phyloP scores from a whole-genome alignment of 37 sponge, comb jelly and placozoan genomes.

The Agelas oroides region DNA sequence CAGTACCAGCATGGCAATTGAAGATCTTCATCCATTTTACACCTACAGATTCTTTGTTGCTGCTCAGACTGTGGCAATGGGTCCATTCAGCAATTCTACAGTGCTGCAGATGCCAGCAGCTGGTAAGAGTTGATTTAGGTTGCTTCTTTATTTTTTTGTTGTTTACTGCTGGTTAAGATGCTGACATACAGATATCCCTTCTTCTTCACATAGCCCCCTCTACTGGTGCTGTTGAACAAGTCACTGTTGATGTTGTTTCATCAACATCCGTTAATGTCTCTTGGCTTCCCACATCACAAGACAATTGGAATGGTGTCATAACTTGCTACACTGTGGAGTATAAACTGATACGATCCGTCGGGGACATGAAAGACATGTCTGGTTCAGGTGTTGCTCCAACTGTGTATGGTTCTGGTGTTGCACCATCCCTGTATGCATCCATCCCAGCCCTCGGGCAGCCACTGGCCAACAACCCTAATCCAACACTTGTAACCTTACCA shows the following conservation, averaged over 20 bases:
- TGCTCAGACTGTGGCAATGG: constrained; percentile 37
- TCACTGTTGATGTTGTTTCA: constrained; percentile 2
- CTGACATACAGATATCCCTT: no score
- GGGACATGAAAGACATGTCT: background rate
- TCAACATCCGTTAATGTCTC: constrained; percentile 8
- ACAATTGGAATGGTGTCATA: constrained; percentile 29
- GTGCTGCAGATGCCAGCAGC: background rate
- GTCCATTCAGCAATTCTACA: constrained; percentile 15
- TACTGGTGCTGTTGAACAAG: constrained; percentile 14
- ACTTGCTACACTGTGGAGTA: constrained; percentile 8
- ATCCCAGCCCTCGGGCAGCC: background rate
- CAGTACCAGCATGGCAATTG: background rate
- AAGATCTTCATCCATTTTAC: constrained; percentile 35
- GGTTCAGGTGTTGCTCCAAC: no score
- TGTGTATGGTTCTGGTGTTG: background rate
- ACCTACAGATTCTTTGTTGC: constrained; percentile 25
- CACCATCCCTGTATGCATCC: background rate
- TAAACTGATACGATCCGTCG: background rate
- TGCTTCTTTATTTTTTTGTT: no score
- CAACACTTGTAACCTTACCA: background rate
- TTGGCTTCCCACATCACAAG: constrained; percentile 21
- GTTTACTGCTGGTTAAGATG: no score
- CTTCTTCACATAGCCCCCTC: constrained; percentile 16
- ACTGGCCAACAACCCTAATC: constrained; percentile 3
- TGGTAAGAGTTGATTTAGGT: constrained; percentile 3